These are phyloP conservation scores for Empis stercorea DNA, from an alignment of 2,888 invertebrate species.

Conservation along the genomic window DNA sequence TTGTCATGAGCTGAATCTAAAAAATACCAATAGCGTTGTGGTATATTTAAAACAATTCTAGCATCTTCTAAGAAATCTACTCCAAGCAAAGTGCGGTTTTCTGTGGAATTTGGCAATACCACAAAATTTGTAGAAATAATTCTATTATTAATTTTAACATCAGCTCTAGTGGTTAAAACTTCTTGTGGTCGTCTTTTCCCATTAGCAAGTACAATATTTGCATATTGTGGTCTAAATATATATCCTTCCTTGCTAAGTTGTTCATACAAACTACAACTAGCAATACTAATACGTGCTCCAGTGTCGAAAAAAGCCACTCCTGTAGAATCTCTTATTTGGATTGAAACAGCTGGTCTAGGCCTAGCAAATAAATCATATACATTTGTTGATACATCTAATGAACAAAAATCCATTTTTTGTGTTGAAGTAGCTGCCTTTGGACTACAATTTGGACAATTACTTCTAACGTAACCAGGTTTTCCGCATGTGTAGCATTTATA, in stretches of 20 bases:
- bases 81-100: constrained; percentile 14
- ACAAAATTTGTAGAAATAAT: constrained; percentile 14
- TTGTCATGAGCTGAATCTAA: background rate
- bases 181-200: constrained; percentile 5
- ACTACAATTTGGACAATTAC: background rate
- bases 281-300: constrained; percentile 11
- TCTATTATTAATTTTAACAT: constrained; percentile 7
- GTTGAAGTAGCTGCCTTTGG: no score
- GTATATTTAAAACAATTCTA: constrained; percentile 17
- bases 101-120: constrained; percentile 14
- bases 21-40: constrained; percentile 15
- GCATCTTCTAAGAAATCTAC: constrained; percentile 17
- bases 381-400: no score
- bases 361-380: no score
- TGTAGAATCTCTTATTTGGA: constrained; percentile 8
- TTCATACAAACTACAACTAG: constrained; percentile 9
- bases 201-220: constrained; percentile 11
- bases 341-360: constrained; percentile 8
- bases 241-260: constrained; percentile 7
- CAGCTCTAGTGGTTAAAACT: constrained; percentile 6
- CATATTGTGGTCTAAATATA: constrained; percentile 8
- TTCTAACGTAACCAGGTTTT: background rate
- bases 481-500: background rate
- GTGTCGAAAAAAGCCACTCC: constrained; percentile 11
- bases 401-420: no score